Conservation (phyloP, 2,888 invertebrate species). For the Cataglyphis albicans region DNA sequence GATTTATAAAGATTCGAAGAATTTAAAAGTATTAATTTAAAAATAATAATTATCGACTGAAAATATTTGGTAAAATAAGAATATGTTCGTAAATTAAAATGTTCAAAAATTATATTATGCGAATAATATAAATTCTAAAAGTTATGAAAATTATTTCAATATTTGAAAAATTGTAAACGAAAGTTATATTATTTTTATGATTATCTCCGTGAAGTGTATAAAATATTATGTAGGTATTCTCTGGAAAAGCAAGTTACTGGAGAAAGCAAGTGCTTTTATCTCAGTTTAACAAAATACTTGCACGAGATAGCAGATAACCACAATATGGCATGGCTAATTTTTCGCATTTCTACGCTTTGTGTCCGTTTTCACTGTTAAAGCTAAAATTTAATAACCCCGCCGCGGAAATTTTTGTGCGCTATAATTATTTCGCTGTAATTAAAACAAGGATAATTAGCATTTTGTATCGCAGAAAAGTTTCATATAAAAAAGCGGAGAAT, state of each 20-base stretch:
- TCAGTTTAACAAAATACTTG: slow-evolving; percentile 23
- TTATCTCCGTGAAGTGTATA: neutral
- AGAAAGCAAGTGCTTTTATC: slow-evolving; percentile 19
- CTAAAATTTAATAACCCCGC: slow-evolving; percentile 39
- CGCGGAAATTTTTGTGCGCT: slow-evolving; percentile 48
- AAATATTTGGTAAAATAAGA: neutral
- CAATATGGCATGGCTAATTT: slow-evolving; percentile 46
- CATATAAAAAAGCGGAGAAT: slow-evolving; percentile 36
- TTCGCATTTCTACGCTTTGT: slow-evolving; percentile 37
- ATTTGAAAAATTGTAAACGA: neutral
- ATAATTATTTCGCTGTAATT: slow-evolving; percentile 23
- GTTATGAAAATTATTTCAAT: neutral
- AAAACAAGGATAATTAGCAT: slow-evolving; percentile 48
- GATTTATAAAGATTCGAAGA: neutral
- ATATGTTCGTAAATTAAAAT: neutral
- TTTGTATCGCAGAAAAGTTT: slow-evolving; percentile 7
- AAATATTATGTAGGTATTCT: slow-evolving; percentile 3
- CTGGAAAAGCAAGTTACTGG: neutral
- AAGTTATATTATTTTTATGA: slow-evolving; percentile 2
- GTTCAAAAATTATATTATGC: neutral
- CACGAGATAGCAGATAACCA: slow-evolving; percentile 29
- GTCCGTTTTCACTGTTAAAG: slow-evolving; percentile 22
- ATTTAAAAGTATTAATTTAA: neutral
- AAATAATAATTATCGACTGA: too few relatives aligned
- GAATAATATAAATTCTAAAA: neutral